A percentile compares a stretch with the other conserved stretches of the same genome.
Evolutionary conservation across 2,888 invertebrate genomes (phyloP).

Genomic region (Erpobdella octoculata): DNA sequence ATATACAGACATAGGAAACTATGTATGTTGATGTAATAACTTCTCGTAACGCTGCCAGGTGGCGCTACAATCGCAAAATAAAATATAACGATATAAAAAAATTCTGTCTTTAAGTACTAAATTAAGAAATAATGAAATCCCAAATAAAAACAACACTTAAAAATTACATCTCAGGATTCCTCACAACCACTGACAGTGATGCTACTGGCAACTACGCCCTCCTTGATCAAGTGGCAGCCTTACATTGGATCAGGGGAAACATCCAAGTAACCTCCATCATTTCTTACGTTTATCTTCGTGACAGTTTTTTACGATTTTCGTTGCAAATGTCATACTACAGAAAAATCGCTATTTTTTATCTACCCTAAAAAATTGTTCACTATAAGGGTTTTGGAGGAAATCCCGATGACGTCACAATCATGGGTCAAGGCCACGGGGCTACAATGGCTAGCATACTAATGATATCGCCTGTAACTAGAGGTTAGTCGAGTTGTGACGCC

Average conservation of each 20-base stretch:
- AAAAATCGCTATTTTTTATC: not conserved
- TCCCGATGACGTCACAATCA: slow-evolving; percentile 77
- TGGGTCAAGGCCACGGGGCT: slow-evolving; percentile 80
- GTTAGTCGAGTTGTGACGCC: slow-evolving; percentile 56
- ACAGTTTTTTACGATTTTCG: not conserved
- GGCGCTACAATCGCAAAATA: too few relatives aligned
- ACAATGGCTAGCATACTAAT: slow-evolving; percentile 93
- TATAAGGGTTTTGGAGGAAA: slow-evolving; percentile 91
- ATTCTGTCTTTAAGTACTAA: too few relatives aligned
- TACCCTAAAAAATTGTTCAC: slow-evolving; percentile 60
- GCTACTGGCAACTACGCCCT: slow-evolving; percentile 69
- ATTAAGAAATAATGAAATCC: too few relatives aligned
- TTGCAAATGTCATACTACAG: not conserved
- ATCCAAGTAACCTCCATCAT: slow-evolving; percentile 54
- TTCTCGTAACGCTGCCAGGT: too few relatives aligned
- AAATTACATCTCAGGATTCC: slow-evolving; percentile 10
- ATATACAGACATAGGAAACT: too few relatives aligned
- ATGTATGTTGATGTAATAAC: too few relatives aligned
- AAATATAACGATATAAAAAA: too few relatives aligned
- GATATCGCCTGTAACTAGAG: slow-evolving; percentile 83
- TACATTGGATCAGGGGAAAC: slow-evolving; percentile 94
- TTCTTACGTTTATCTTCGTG: not conserved
- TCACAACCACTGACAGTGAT: slow-evolving; percentile 23
- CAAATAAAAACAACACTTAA: not conserved
- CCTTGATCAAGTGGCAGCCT: slow-evolving; percentile 55